Conservation (phyloP, 2,797 vertebrate species). For the Pseudochirops corinnae region DNA sequence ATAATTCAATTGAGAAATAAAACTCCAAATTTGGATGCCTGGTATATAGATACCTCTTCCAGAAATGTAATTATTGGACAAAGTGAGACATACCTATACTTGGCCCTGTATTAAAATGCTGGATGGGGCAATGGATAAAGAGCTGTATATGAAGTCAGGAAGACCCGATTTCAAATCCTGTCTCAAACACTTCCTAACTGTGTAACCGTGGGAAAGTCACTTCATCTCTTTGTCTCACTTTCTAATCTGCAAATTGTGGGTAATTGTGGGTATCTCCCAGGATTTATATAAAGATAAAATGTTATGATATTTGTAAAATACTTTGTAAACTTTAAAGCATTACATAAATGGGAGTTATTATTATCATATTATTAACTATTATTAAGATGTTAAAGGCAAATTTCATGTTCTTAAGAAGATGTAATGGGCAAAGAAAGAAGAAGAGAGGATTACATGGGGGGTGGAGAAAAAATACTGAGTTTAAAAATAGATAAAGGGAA, state of each 20-base stretch:
- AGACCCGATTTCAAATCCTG: not conserved
- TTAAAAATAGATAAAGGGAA: not conserved
- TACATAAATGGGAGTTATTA: not conserved
- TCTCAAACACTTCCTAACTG: not conserved
- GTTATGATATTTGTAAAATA: not conserved
- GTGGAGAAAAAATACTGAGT: not conserved
- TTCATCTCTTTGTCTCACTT: not conserved
- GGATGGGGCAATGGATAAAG: not conserved
- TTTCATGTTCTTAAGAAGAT: not conserved
- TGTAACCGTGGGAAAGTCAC: not conserved
- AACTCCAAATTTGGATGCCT: constrained; percentile 17
- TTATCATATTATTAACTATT: not conserved
- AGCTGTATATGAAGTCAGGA: not conserved
- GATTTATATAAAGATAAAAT: not conserved
- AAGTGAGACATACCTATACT: not conserved
- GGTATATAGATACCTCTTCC: not conserved
- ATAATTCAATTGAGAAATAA: constrained; percentile 34
- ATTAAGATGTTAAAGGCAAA: not conserved
- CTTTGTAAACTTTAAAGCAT: not conserved
- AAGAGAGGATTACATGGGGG: not conserved
- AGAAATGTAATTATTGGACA: not conserved
- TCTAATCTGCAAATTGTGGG: not conserved
- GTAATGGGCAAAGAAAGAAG: not conserved
- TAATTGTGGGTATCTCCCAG: not conserved
- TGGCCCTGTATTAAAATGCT: not conserved